These are phyloP conservation scores for Arvicanthis niloticus DNA, from an alignment of 2,113 vertebrate genomes.

Conservation along the genomic window DNA sequence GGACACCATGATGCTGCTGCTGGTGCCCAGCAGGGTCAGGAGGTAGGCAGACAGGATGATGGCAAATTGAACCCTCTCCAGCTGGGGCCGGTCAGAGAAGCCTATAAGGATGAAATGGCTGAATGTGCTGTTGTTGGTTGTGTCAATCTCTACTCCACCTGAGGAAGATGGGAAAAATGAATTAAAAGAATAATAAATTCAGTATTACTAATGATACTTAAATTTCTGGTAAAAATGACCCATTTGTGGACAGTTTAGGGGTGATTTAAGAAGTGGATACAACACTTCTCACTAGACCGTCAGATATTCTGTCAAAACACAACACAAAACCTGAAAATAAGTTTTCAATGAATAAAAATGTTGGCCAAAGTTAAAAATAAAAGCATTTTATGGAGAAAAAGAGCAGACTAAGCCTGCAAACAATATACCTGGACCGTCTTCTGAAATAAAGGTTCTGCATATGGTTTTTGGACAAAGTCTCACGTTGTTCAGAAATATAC, in stretches of 20 bases:
- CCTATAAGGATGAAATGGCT: conserved; percentile 53
- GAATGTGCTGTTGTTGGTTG: background rate
- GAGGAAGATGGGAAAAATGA: background rate
- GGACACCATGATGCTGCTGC: conserved; percentile 63
- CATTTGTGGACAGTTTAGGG: background rate
- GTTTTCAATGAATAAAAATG: background rate
- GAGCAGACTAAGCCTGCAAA: background rate
- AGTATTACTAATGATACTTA: background rate
- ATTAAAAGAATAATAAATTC: no score
- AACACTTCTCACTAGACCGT: background rate
- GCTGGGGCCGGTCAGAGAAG: conserved; percentile 37
- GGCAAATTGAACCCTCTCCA: conserved; percentile 32
- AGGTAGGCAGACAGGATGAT: background rate
- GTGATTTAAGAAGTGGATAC: background rate
- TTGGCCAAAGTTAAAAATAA: background rate
- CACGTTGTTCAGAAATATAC: background rate
- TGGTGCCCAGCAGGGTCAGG: conserved; percentile 66
- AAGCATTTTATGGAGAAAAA: background rate
- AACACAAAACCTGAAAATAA: background rate
- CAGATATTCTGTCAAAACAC: no score
- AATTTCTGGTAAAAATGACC: background rate
- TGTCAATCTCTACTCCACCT: conserved; percentile 21
- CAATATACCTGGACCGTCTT: background rate
- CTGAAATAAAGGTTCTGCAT: background rate
- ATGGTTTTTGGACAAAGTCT: background rate